Conservation (phyloP, 2,113 vertebrate species). For the Sinocyclocheilus anophthalmus region DNA sequence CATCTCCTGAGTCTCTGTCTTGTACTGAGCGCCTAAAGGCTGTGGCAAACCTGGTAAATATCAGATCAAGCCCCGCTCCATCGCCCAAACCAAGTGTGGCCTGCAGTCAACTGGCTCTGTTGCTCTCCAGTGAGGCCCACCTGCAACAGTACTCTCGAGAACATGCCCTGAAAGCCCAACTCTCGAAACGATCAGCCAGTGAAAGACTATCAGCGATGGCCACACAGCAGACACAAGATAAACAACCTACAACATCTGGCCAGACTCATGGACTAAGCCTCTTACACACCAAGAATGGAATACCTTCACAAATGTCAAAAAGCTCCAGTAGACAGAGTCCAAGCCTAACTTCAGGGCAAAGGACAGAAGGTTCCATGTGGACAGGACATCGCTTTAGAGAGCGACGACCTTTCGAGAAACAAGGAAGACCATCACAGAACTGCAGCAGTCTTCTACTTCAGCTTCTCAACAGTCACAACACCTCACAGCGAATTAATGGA, state of each 20-base stretch:
- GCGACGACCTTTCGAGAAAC: slow-evolving; percentile 78
- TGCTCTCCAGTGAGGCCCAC: slow-evolving; percentile 88
- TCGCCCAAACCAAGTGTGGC: slow-evolving; percentile 88
- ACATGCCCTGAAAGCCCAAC: slow-evolving; percentile 86
- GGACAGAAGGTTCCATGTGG: slow-evolving; percentile 67
- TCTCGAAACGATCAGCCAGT: slow-evolving; percentile 81
- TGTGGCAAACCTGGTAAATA: slow-evolving; percentile 86
- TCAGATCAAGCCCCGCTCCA: slow-evolving; percentile 82
- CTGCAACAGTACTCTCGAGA: slow-evolving; percentile 89
- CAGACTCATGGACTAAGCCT: slow-evolving; percentile 72
- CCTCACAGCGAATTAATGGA: slow-evolving; percentile 72
- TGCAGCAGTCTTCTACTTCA: slow-evolving; percentile 85
- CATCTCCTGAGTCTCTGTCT: slow-evolving; percentile 79
- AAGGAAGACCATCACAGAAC: slow-evolving; percentile 76
- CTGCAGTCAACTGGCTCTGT: slow-evolving; percentile 85
- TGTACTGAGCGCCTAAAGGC: slow-evolving; percentile 85
- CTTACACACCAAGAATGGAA: slow-evolving; percentile 76
- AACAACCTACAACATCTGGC: slow-evolving; percentile 71
- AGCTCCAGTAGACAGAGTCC: slow-evolving; percentile 68
- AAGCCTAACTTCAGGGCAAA: slow-evolving; percentile 68
- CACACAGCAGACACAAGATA: slow-evolving; percentile 74
- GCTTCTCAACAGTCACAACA: slow-evolving; percentile 85
- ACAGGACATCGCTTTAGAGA: slow-evolving; percentile 72
- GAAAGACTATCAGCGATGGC: slow-evolving; percentile 88
- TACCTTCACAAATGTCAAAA: slow-evolving; percentile 67